Base-by-base conservation (phyloP, 2,888 invertebrate genomes). In the Thalpophila matura region DNA sequence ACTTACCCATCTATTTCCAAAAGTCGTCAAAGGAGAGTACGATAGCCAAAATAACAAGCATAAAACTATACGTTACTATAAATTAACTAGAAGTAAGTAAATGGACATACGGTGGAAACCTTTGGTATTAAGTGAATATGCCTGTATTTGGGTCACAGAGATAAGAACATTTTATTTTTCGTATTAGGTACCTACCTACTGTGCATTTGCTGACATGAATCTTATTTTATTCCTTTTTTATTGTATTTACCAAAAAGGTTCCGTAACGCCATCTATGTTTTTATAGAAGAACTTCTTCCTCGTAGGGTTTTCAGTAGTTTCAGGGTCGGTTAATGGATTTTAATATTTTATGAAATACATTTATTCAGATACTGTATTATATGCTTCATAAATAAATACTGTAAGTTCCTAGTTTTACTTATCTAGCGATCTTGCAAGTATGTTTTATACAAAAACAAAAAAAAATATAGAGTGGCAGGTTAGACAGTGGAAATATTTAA, bases 71-170 rank as follows among this genome's bases (percentile, higher is more conserved):
- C 24, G 12, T 31, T 24, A 7, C 33, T 27, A 40, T 58, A 45
- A 70, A 74, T 71, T 38, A 26, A 75, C 53, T 73, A 42, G 20
- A 22, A 9, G 26, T 65, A 60, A 74, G 58, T 67, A 56, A 77
- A 59, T 64, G 55, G 38, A 54, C 61, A 60, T 56, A 59, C 61
- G 42, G n/a, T 40, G 50, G 33, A 64, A 71, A 68, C 61, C 77
- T 67, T 67, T 77, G 68, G 70, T 84, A 83, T 84, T 80, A 84
- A 82, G 84, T 80, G 83, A 81, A 84, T 82, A 79, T 77, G 60
- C 65, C 68, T 77, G 67, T 81, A 84, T 86, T 80, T 80, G 76
- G 86, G 86, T 85, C 86, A 83, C 75, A 72, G 65, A 83, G 84
- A 85, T 86, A 85, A 85, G 80, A 82, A 80, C 79, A 81, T 20